Evolutionary conservation across 2,797 vertebrate species (phyloP).

Genomic region (Basileuterus tristriatus): DNA sequence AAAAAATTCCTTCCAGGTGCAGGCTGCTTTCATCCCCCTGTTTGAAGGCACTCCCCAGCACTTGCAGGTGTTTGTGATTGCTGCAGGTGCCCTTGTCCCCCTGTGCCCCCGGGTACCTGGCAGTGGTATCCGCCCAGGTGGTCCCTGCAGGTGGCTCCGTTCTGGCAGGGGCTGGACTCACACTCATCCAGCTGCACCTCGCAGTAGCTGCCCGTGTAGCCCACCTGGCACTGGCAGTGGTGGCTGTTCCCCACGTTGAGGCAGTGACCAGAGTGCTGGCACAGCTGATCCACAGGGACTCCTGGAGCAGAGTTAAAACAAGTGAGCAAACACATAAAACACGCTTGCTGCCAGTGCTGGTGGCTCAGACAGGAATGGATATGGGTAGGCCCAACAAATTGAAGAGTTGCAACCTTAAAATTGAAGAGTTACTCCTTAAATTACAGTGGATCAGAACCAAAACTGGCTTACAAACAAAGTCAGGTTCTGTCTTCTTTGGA

Average conservation of each 20-base stretch:
- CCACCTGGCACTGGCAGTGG: slow-evolving; percentile 84
- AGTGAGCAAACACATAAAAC: not conserved
- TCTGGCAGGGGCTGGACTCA: slow-evolving; percentile 88
- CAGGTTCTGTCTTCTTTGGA: not conserved
- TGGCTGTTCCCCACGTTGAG: slow-evolving; percentile 81
- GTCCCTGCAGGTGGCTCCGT: slow-evolving; percentile 87
- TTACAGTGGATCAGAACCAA: not conserved
- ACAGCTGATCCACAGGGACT: slow-evolving; percentile 78
- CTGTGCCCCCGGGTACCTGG: slow-evolving; percentile 67
- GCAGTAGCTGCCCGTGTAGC: slow-evolving; percentile 91
- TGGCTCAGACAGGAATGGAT: not conserved
- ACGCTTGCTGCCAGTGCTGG: fast-evolving
- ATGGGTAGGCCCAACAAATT: fast-evolving
- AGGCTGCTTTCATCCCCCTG: not conserved
- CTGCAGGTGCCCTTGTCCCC: not conserved
- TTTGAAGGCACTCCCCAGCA: not conserved
- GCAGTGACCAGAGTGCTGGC: slow-evolving; percentile 85
- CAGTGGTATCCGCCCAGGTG: slow-evolving; percentile 88
- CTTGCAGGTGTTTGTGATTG: not conserved
- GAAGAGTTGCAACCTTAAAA: not conserved
- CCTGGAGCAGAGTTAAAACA: slow-evolving; percentile 64
- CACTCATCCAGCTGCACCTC: slow-evolving; percentile 87
- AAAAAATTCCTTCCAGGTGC: not conserved
- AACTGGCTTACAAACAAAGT: not conserved
- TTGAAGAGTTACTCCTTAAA: not conserved